These are phyloP conservation scores for Thera britannica DNA, from an alignment of 2,888 invertebrate genomes.

Conservation along the genomic window DNA sequence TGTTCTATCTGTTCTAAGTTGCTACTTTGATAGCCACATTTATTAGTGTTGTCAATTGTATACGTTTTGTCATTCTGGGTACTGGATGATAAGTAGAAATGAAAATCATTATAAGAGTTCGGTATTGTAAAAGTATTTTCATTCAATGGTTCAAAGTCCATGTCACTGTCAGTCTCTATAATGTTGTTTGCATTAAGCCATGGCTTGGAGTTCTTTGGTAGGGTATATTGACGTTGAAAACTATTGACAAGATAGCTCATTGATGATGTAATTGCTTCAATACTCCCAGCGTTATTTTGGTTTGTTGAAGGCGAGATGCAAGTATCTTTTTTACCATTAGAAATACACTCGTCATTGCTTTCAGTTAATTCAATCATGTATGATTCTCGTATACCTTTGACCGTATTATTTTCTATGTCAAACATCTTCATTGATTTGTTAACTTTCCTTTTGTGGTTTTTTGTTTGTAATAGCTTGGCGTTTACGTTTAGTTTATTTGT, in stretches of 20 bases:
- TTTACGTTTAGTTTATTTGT: slow-evolving; percentile 1
- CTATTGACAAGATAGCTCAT: slow-evolving; percentile 12
- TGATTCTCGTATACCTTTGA: slow-evolving; percentile 26
- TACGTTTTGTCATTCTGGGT: slow-evolving; percentile 20
- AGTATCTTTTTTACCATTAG: not conserved
- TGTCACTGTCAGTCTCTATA: not conserved
- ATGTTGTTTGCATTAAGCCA: not conserved
- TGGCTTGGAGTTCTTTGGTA: not conserved
- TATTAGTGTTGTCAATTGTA: slow-evolving; percentile 22
- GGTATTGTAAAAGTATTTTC: slow-evolving; percentile 20
- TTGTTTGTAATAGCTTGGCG: slow-evolving; percentile 18
- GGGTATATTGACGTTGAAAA: not conserved
- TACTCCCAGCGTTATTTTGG: slow-evolving; percentile 1
- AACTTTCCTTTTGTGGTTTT: slow-evolving; percentile 25
- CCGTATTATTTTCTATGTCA: slow-evolving; percentile 22
- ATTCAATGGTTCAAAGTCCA: slow-evolving; percentile 19
- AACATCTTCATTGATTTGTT: slow-evolving; percentile 28
- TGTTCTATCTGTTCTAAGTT: not conserved
- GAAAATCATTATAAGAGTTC: slow-evolving; percentile 3
- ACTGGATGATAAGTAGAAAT: slow-evolving; percentile 1
- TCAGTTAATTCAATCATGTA: slow-evolving; percentile 53
- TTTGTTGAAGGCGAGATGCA: not conserved
- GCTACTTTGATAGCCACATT: not conserved
- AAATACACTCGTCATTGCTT: slow-evolving; percentile 25
- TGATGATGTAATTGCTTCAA: slow-evolving; percentile 19